A percentile compares a stretch with the other conserved stretches of the same genome.
phyloP scores from a whole-genome alignment of 2,888 invertebrate species.

The Conistra vaccinii region DNA sequence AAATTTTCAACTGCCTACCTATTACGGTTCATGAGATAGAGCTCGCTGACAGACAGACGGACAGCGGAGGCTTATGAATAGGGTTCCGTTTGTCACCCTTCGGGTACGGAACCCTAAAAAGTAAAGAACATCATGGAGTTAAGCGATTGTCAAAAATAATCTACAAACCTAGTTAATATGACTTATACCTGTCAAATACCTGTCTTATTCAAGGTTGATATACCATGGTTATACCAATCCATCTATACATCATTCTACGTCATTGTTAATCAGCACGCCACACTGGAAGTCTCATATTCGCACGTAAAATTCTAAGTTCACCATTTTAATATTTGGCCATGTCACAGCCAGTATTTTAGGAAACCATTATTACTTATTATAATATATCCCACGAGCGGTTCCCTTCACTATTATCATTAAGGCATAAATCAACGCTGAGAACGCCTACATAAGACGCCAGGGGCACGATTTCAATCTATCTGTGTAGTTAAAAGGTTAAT shows the following conservation, averaged over 20 bases:
- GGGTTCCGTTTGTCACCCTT: no score
- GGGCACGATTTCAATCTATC: slow-evolving; percentile 49
- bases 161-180: not conserved
- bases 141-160: not conserved
- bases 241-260: slow-evolving; percentile 3
- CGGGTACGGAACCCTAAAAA: no score
- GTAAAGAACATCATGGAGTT: not conserved
- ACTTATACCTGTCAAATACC: not conserved
- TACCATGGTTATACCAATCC: not conserved
- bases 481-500: slow-evolving; percentile 55
- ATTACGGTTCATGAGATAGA: no score
- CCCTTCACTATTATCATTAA: slow-evolving; percentile 46
- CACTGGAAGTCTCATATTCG: slow-evolving; percentile 34
- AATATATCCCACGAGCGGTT: slow-evolving; percentile 30
- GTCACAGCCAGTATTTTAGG: slow-evolving; percentile 36
- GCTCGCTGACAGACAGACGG: no score
- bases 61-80: no score
- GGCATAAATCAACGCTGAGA: slow-evolving; percentile 52
- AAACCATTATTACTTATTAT: slow-evolving; percentile 30
- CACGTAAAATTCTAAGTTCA: slow-evolving; percentile 26
- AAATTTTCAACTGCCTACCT: no score
- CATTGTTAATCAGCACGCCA: slow-evolving; percentile 4
- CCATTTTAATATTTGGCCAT: slow-evolving; percentile 37
- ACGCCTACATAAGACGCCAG: slow-evolving; percentile 52
- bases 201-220: slow-evolving; percentile 8